A percentile compares a stretch with the other conserved stretches of the same genome.
These are phyloP conservation scores for Eupithecia centaureata DNA, from an alignment of 2,888 invertebrate species.

Conservation along the genomic window DNA sequence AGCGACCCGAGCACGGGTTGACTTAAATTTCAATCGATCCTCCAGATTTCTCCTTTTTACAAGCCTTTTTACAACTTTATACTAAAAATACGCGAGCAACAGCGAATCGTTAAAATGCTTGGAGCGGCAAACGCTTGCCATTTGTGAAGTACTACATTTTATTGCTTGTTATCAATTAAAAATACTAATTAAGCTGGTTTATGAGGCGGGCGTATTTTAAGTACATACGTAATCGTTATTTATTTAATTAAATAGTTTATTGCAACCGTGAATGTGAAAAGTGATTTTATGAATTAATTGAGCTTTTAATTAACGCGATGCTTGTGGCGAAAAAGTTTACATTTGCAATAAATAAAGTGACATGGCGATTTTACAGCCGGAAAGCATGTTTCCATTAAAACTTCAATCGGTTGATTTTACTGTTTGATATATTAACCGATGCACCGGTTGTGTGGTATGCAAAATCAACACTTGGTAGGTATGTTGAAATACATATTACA, in stretches of 20 bases:
- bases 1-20: constrained; percentile 61
- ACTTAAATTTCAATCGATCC: constrained; percentile 75
- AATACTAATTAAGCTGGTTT: constrained; percentile 33
- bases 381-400: background rate
- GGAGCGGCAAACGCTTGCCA: constrained; percentile 25
- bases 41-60: constrained; percentile 56
- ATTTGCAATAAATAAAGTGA: background rate
- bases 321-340: background rate
- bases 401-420: background rate
- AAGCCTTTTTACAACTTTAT: constrained; percentile 39
- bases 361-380: background rate
- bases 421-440: background rate
- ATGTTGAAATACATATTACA: constrained; percentile 52
- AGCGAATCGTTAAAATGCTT: constrained; percentile 41
- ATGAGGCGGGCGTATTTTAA: constrained; percentile 27
- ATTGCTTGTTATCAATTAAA: constrained; percentile 33
- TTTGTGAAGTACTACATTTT: constrained; percentile 34
- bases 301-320: background rate
- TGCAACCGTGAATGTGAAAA: constrained; percentile 21
- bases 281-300: constrained; percentile 17
- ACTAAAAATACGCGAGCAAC: constrained; percentile 40
- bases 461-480: constrained; percentile 56
- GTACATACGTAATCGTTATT: constrained; percentile 20
- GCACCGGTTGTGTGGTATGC: constrained; percentile 43
- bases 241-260: constrained; percentile 26